Conservation (phyloP, 2,113 vertebrate genomes). For the Platysteira castanea region DNA sequence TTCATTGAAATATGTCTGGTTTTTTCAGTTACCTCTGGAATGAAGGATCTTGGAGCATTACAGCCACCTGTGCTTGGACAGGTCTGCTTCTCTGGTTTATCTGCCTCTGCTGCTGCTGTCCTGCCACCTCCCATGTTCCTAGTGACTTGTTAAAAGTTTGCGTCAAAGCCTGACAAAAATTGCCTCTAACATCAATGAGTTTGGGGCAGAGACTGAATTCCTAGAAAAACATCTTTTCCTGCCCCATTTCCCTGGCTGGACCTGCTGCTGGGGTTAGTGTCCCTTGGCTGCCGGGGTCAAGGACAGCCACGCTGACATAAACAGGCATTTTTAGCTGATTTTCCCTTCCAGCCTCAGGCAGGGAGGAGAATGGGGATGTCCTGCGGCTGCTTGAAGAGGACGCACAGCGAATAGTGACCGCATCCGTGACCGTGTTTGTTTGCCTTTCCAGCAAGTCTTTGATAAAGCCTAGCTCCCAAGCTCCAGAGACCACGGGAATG, state of each 20-base stretch:
- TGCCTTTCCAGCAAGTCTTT: slow-evolving; percentile 38
- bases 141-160: neutral
- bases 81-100: neutral
- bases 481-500: slow-evolving; percentile 28
- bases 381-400: neutral
- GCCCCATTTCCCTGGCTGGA: neutral
- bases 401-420: neutral
- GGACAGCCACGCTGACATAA: neutral
- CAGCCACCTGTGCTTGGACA: neutral
- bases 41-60: neutral
- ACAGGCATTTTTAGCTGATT: neutral
- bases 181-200: neutral
- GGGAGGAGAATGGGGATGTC: neutral
- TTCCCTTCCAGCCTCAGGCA: neutral
- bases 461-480: neutral
- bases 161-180: neutral
- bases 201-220: neutral
- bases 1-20: neutral
- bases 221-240: neutral
- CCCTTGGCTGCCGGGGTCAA: rapidly evolving
- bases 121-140: neutral
- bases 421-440: slow-evolving; percentile 23
- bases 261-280: neutral
- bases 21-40: neutral
- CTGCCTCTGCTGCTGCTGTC: neutral